These are phyloP conservation scores for Zosterops hypoxanthus DNA, from an alignment of 2,113 vertebrate species.

Conservation along the genomic window DNA sequence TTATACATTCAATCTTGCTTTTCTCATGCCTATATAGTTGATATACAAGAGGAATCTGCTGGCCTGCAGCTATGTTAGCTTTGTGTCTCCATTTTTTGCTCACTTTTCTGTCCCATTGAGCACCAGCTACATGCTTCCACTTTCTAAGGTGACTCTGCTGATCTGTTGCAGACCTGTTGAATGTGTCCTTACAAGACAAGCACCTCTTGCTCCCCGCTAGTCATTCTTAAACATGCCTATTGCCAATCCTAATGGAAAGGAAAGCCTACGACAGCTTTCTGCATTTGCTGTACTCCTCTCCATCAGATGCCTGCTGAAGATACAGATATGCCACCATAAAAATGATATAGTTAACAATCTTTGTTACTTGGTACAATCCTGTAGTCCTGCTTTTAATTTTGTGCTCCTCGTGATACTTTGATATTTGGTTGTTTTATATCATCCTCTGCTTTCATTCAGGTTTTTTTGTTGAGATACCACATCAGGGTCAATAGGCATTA, in stretches of 20 bases:
- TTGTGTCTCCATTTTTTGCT: neutral
- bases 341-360: neutral
- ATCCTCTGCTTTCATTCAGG: neutral
- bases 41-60: neutral
- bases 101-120: neutral
- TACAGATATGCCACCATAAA: neutral
- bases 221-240: neutral
- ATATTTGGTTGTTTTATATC: neutral
- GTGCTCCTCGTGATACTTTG: neutral
- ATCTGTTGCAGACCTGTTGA: neutral
- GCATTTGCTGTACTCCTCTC: neutral
- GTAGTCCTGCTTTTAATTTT: neutral
- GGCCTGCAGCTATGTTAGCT: neutral
- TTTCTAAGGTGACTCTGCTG: neutral
- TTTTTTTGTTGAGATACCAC: neutral
- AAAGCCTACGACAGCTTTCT: neutral
- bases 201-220: neutral
- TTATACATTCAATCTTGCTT: neutral
- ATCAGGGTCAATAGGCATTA: neutral
- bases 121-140: neutral
- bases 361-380: neutral
- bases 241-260: neutral
- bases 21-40: neutral
- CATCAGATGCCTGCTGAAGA: neutral
- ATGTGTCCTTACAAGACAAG: neutral